phyloP scores from a whole-genome alignment of 2,113 vertebrate species.

The Mobula birostris region DNA sequence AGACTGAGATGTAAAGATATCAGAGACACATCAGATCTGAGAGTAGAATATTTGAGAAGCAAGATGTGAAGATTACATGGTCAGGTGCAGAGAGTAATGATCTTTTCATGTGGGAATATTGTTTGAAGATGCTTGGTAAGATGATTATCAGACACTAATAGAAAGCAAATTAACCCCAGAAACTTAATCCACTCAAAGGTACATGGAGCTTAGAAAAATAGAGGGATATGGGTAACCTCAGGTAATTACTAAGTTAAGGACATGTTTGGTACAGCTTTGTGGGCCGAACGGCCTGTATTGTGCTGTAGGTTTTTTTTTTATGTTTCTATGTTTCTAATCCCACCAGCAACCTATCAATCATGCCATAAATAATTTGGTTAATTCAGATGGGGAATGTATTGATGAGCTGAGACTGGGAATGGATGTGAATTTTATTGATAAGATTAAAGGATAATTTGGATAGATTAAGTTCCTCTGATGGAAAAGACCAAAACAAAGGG shows the following conservation, averaged over 20 bases:
- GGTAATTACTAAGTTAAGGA: too few relatives aligned
- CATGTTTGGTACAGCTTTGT: too few relatives aligned
- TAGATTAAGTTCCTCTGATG: neutral
- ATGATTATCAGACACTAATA: neutral
- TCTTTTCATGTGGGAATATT: neutral
- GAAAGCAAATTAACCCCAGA: neutral
- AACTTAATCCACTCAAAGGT: neutral
- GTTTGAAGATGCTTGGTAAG: neutral
- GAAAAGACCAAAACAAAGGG: neutral
- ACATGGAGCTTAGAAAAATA: too few relatives aligned
- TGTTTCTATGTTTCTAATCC: too few relatives aligned
- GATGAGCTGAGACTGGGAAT: neutral
- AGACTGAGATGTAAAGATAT: slow-evolving; percentile 13
- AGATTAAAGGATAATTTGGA: neutral
- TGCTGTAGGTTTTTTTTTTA: too few relatives aligned
- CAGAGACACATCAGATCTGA: neutral
- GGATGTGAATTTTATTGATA: neutral
- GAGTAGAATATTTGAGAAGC: neutral
- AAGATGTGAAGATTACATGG: neutral
- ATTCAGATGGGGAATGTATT: neutral
- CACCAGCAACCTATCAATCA: neutral
- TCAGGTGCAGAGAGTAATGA: neutral
- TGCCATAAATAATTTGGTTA: neutral
- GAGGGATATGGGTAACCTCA: too few relatives aligned
- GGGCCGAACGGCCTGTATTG: too few relatives aligned